phyloP scores from a whole-genome alignment of 2,113 vertebrate genomes.

The Oreochromis tanganicae region DNA sequence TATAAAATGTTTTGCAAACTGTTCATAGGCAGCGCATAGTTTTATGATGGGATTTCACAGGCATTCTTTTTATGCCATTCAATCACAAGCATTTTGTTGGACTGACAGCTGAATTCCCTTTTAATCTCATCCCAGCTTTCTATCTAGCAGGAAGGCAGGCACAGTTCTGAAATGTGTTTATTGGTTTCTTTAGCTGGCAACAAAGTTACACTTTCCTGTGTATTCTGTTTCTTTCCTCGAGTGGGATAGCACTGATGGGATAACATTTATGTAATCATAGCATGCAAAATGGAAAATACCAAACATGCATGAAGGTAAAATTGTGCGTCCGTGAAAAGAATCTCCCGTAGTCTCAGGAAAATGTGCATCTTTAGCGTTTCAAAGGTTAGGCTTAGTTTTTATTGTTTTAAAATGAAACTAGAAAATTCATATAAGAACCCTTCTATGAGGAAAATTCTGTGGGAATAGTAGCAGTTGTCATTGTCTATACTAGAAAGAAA shows the following conservation, averaged over 20 bases:
- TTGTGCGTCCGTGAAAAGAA: neutral
- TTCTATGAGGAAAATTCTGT: neutral
- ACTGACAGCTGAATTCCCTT: neutral
- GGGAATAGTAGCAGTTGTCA: neutral
- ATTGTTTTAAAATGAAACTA: neutral
- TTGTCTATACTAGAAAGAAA: neutral
- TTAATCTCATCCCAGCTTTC: neutral
- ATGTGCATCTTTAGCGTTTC: neutral
- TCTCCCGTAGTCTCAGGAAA: neutral
- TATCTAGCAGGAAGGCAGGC: neutral
- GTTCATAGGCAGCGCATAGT: neutral
- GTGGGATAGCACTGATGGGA: neutral
- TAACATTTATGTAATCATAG: neutral
- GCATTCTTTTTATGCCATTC: neutral
- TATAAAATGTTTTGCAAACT: neutral
- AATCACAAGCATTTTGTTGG: neutral
- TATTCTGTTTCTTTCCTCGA: neutral
- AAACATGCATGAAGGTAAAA: neutral
- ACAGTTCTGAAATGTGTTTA: neutral
- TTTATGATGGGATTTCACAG: neutral
- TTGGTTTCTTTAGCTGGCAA: neutral
- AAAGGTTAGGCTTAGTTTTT: fast-evolving
- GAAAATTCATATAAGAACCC: neutral
- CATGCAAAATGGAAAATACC: neutral
- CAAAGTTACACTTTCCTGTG: neutral